Evolutionary conservation across 2,888 invertebrate species (phyloP).

Genomic region (Megaustenia siamemsis): DNA sequence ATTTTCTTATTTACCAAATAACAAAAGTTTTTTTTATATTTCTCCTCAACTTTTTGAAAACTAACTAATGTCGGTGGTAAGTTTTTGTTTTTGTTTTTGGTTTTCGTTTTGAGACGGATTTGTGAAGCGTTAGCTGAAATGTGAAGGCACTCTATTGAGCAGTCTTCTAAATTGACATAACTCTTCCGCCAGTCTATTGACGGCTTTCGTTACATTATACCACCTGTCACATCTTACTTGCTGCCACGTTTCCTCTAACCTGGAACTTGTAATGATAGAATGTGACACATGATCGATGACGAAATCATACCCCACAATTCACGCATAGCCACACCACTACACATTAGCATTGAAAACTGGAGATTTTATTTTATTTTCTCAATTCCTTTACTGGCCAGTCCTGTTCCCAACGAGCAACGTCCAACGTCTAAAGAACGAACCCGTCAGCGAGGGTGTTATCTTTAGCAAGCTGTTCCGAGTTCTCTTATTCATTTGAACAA

Average conservation of each 20-base stretch:
- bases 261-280: constrained; percentile 3
- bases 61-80: too few species aligned
- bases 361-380: neutral
- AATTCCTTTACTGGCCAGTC: neutral
- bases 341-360: constrained; percentile 13
- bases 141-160: too few species aligned
- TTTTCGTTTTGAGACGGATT: too few species aligned
- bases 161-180: too few species aligned
- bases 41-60: too few species aligned
- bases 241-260: neutral
- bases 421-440: neutral
- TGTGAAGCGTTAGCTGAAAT: too few species aligned
- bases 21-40: too few species aligned
- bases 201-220: neutral
- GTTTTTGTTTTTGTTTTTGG: too few species aligned
- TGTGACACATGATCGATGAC: constrained; percentile 7
- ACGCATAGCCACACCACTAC: neutral
- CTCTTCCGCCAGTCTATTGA: neutral
- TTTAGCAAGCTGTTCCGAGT: neutral
- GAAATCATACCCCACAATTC: neutral
- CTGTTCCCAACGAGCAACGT: neutral
- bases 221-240: neutral
- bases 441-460: neutral
- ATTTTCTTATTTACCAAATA: too few species aligned
- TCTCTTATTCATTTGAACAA: neutral